A percentile compares a stretch with the other conserved stretches of the same genome.
Evolutionary conservation across 2,113 vertebrate genomes (phyloP).

Genomic region (Thunnus thynnus): DNA sequence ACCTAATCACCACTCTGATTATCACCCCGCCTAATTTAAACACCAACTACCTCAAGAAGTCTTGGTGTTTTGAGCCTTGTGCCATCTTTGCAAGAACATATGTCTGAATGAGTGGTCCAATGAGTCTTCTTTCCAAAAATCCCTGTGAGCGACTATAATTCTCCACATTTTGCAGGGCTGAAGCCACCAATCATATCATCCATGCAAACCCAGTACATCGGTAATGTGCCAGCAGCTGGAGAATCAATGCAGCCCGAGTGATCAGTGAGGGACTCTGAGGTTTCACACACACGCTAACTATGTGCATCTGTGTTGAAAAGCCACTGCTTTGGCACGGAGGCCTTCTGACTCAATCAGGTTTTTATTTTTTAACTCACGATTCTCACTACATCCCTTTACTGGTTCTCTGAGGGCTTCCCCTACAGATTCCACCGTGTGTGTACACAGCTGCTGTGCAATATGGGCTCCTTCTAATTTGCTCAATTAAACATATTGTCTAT

Average conservation of each 20-base stretch:
- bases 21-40: slow-evolving; percentile 19
- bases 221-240: slow-evolving; percentile 52
- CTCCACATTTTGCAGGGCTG: slow-evolving; percentile 35
- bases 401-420: slow-evolving; percentile 75
- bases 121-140: slow-evolving; percentile 20
- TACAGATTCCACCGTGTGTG: slow-evolving; percentile 82
- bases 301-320: slow-evolving; percentile 76
- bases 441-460: slow-evolving; percentile 86
- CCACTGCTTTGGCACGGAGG: slow-evolving; percentile 70
- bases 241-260: slow-evolving; percentile 50
- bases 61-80: slow-evolving; percentile 12
- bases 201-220: slow-evolving; percentile 42
- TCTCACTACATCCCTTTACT: slow-evolving; percentile 68
- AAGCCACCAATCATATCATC: slow-evolving; percentile 53
- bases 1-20: slow-evolving; percentile 32
- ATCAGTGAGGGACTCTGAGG: slow-evolving; percentile 58
- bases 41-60: slow-evolving; percentile 12
- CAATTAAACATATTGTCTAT: slow-evolving; percentile 86
- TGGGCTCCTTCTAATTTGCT: slow-evolving; percentile 82
- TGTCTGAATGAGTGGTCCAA: neutral
- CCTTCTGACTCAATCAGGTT: slow-evolving; percentile 61
- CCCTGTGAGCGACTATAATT: slow-evolving; percentile 50
- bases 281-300: slow-evolving; percentile 68
- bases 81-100: slow-evolving; percentile 18
- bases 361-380: slow-evolving; percentile 51